phyloP scores from a whole-genome alignment of 1,140 invertebrate genomes.

The Alviniconcha marisindica region DNA sequence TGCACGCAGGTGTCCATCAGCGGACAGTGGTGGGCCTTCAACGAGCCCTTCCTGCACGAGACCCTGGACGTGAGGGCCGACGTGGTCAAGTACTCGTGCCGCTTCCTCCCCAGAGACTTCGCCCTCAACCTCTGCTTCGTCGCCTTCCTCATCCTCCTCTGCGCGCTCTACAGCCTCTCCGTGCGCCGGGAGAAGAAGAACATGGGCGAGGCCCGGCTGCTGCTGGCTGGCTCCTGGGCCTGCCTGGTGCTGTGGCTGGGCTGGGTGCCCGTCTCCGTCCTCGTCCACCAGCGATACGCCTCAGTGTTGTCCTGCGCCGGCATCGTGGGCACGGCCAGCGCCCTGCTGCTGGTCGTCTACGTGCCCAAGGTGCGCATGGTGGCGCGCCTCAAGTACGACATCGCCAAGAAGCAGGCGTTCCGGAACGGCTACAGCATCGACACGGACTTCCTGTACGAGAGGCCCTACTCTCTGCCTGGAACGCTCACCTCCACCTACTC shows the following conservation, averaged over 20 bases:
- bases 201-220: conserved; percentile 80
- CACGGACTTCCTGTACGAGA: conserved; percentile 67
- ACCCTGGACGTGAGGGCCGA: not conserved
- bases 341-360: conserved; percentile 79
- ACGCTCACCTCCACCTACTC: conserved; percentile 57
- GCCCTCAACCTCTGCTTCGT: conserved; percentile 77
- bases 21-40: conserved; percentile 60
- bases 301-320: conserved; percentile 80
- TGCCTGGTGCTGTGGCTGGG: conserved; percentile 77
- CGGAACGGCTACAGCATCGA: conserved; percentile 66
- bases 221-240: conserved; percentile 77
- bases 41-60: conserved; percentile 44
- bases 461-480: conserved; percentile 67
- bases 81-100: conserved; percentile 58
- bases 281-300: conserved; percentile 74
- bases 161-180: conserved; percentile 78
- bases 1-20: conserved; percentile 61
- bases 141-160: conserved; percentile 78
- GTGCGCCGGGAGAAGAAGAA: conserved; percentile 79
- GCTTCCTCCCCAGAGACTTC: conserved; percentile 61
- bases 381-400: conserved; percentile 70
- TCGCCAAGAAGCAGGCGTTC: conserved; percentile 52
- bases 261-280: conserved; percentile 78
- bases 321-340: conserved; percentile 78
- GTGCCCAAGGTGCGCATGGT: conserved; percentile 81